Evolutionary conservation across 2,113 vertebrate genomes (phyloP).

Genomic region (Macquaria ambigua): DNA sequence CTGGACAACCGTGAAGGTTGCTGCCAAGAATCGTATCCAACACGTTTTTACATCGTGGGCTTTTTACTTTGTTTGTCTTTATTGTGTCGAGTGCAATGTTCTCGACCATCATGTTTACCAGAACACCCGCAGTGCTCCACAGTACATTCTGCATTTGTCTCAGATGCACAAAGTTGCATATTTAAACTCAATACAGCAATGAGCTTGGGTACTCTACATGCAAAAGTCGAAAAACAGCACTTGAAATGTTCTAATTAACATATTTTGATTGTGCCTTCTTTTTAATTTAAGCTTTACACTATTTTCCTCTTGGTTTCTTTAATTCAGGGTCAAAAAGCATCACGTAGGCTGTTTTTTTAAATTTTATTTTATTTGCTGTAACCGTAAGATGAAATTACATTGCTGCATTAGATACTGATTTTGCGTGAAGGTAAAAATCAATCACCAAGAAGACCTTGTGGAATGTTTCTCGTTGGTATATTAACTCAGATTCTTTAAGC

Average conservation of each 20-base stretch:
- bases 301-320: constrained; percentile 18
- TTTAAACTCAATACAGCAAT: neutral
- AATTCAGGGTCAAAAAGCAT: neutral
- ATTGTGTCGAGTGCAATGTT: neutral
- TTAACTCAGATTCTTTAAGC: neutral
- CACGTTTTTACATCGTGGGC: neutral
- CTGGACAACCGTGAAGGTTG: neutral
- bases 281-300: constrained; percentile 60
- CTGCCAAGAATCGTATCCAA: constrained; percentile 27
- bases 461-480: constrained; percentile 33
- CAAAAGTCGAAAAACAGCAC: constrained; percentile 25
- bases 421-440: neutral
- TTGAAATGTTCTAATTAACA: constrained; percentile 37
- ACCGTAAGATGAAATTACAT: neutral
- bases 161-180: neutral
- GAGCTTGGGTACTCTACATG: neutral
- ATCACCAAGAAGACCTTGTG: constrained; percentile 23
- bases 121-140: neutral
- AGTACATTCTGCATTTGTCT: neutral
- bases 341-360: neutral
- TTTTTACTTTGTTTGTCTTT: neutral
- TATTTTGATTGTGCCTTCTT: constrained; percentile 70
- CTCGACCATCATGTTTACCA: constrained; percentile 32
- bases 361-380: neutral
- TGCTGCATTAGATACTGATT: neutral